Base-by-base conservation (phyloP, 2,797 vertebrate genomes). In the Threskiornis aethiopicus region DNA sequence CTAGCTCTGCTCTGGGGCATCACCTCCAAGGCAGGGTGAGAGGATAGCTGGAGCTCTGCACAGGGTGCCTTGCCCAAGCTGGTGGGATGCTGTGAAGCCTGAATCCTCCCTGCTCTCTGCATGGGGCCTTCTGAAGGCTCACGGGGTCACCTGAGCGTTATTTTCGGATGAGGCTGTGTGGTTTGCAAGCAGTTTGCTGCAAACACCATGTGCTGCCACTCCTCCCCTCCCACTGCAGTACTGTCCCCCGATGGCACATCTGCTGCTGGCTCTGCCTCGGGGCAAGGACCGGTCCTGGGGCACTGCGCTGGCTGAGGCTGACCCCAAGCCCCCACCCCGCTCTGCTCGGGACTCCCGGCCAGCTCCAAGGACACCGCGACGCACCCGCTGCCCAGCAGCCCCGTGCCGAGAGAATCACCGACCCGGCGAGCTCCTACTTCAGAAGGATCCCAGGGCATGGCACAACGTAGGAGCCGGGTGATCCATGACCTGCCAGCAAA, bases 391-490 rank as follows among this genome's bases (percentile, higher is more conserved):
- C 62, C 46, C 55, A 76, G 64, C 11, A 25, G 29, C 37, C 20
- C n/a, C 2, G 3, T 0, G 1, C 29, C 8, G 4, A 71, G 11
- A 58, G 35, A 55, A 51, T 6, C 57, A 14, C 37, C 1, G 2
- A 52, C 20, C 29, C 0, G 2, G 33, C 0, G 1, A 54, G 39
- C 9, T 22, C 33, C 39, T 19, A 0, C 22, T 66, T 25, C 0
- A 0, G 37, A 83, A 47, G 51, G 75, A 51, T 35, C 19, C 71
- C 5, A 1, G 0, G 6, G 37, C 37, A 33, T 0, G 9, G 81
- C 41, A 82, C 51, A 42, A 16, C 0, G 2, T 3, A 47, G 58
- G 51, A 65, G 42, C 24, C 1, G 5, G 39, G 39, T 44, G 65
- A 80, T 13, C 9, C 1, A 0, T 46, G 44, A 65, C 9, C 62